A percentile compares a stretch with the other conserved stretches of the same genome.
Conservation (phyloP, 2,113 vertebrate genomes). For the Thunnus maccoyii region DNA sequence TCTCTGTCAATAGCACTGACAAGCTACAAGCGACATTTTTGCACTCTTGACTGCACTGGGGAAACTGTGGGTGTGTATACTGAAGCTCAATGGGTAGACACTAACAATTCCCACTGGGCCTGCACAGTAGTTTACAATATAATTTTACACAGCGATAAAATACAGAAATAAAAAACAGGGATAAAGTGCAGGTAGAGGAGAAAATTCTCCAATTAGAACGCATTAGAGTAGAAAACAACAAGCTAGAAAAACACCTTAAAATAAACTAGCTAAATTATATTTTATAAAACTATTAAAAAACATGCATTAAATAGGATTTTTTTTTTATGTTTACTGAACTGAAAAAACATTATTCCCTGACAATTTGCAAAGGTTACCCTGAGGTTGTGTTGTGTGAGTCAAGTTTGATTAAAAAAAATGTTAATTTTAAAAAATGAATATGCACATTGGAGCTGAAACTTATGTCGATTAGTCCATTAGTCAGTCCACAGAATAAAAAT, state of each 20-base stretch:
- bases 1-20: constrained; percentile 67
- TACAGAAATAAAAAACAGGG: background rate
- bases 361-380: background rate
- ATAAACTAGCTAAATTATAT: background rate
- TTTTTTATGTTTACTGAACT: background rate
- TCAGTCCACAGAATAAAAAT: constrained; percentile 9
- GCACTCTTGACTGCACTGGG: constrained; percentile 39
- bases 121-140: background rate
- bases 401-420: constrained; percentile 6
- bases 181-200: background rate
- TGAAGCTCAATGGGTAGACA: constrained; percentile 16
- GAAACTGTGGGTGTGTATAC: constrained; percentile 17
- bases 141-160: constrained; percentile 17
- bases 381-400: background rate
- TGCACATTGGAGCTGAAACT: background rate
- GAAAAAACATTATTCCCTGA: background rate
- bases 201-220: background rate
- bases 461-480: background rate
- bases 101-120: constrained; percentile 26
- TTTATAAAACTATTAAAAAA: constrained; percentile 2
- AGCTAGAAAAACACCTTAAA: background rate
- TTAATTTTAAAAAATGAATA: constrained; percentile 25
- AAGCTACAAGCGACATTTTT: constrained; percentile 59
- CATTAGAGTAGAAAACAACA: background rate
- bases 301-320: background rate